phyloP scores from a whole-genome alignment of 2,888 invertebrate genomes.

The Tiphia femorata region DNA sequence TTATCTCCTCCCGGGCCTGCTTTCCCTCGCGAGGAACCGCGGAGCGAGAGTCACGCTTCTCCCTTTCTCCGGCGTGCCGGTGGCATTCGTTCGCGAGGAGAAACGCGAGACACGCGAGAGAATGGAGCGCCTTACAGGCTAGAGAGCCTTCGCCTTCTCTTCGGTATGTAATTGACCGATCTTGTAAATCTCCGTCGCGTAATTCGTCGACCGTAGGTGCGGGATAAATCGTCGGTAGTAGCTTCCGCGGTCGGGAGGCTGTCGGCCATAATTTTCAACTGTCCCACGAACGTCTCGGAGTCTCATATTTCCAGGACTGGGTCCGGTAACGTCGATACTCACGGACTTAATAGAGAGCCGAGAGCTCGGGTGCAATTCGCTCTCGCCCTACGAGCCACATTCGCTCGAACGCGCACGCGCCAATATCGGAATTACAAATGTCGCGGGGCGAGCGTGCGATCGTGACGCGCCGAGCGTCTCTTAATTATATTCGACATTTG shows the following conservation, averaged over 20 bases:
- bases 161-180: constrained; percentile 13
- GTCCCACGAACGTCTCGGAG: constrained; percentile 11
- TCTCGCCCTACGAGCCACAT: too few relatives aligned
- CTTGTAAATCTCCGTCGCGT: not conserved
- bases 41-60: too few relatives aligned
- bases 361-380: too few relatives aligned
- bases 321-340: too few relatives aligned
- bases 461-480: not conserved
- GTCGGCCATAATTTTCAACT: constrained; percentile 23
- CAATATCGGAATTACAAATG: constrained; percentile 7
- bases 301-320: constrained; percentile 8
- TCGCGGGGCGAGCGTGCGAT: not conserved
- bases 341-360: too few relatives aligned
- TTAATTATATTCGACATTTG: too few relatives aligned
- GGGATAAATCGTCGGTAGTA: constrained; percentile 15
- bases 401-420: not conserved
- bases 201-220: constrained; percentile 20
- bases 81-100: too few relatives aligned
- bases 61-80: too few relatives aligned
- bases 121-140: not conserved
- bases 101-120: not conserved
- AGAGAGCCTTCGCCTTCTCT: not conserved
- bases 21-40: not conserved
- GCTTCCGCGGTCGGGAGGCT: not conserved
- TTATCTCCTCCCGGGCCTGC: constrained; percentile 1